Conservation (phyloP, 2,113 vertebrate species). For the Percina caprodes region DNA sequence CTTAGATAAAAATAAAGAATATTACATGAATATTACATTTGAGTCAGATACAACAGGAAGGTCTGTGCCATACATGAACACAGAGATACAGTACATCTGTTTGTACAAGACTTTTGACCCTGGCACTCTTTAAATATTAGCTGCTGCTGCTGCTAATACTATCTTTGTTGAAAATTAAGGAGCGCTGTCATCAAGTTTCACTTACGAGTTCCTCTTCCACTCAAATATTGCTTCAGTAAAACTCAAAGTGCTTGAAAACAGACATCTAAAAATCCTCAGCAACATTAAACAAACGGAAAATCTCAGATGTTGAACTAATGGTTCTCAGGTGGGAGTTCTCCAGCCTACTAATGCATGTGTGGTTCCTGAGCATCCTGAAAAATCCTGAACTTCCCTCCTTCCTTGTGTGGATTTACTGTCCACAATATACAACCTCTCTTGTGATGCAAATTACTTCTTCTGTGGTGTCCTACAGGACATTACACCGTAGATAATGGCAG, state of each 20-base stretch:
- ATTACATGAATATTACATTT: neutral
- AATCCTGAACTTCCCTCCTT: neutral
- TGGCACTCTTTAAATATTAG: neutral
- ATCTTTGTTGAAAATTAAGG: neutral
- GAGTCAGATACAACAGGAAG: neutral
- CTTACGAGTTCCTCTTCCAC: neutral
- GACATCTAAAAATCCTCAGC: neutral
- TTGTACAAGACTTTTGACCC: neutral
- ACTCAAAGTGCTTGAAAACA: neutral
- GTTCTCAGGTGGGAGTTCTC: neutral
- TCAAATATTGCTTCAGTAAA: neutral
- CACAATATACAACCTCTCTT: slow-evolving; percentile 69
- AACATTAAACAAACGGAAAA: too few relatives aligned
- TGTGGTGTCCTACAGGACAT: slow-evolving; percentile 69
- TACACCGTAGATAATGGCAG: slow-evolving; percentile 59
- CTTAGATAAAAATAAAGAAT: slow-evolving; percentile 1
- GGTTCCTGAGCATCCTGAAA: neutral
- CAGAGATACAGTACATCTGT: too few relatives aligned
- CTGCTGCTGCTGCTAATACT: neutral
- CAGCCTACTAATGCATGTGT: neutral
- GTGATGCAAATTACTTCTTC: slow-evolving; percentile 79
- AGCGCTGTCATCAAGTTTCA: neutral
- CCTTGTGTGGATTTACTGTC: slow-evolving; percentile 51
- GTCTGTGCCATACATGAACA: neutral
- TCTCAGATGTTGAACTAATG: neutral